Base-by-base conservation (phyloP, 2,797 vertebrate species). In the Crocidura indochinensis region DNA sequence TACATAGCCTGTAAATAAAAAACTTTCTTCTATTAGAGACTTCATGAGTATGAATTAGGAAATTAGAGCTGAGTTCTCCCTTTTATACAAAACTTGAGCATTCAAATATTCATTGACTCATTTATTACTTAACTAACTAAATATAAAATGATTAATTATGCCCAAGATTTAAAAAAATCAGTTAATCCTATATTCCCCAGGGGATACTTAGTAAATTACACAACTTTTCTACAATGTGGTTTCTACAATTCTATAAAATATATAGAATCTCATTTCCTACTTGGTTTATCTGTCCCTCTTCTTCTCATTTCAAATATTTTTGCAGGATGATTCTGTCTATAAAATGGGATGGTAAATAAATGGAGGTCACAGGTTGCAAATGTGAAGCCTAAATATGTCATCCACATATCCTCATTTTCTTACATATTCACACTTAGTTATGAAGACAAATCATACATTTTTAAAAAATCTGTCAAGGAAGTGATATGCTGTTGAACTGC, bases 371-470 rank as follows among this genome's bases (percentile, higher is more conserved):
- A 56, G 71, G 46, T 77, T 83, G 65, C 51, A 77, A 74, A 49
- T 72, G 31, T 31, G 47, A 75, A 88, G 64, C 38, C 67, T 51
- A 26, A 47, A 4, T 68, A 56, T 31, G 26, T 56, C 26, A 29
- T 31, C 90, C n/a, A 46, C 17, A 10, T n/a, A 15, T 83, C 51
- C 62, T 15, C 69, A 1, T 67, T 80, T 31, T 19, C 67, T 46
- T 29, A 11, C 10, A 49, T 20, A 9, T 11, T 65, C 47, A 67
- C 22, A 14, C 86, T 90, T 64, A 44, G 51, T 83, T 92, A 65
- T 72, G 83, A 86, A 93, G 87, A 96, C 56, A 85, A 91, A 94
- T 81, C 31, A 44, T 47, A 90, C 71, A 74, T 92, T 88, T 73
- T 38, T 38, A 38, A 38, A 75, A 87, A 88, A 79, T 87, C 83